Evolutionary conservation across 2,113 vertebrate genomes (phyloP), one percentile per base, ranked within the genome.

Genomic region (Mormyrus lacerda): DNA sequence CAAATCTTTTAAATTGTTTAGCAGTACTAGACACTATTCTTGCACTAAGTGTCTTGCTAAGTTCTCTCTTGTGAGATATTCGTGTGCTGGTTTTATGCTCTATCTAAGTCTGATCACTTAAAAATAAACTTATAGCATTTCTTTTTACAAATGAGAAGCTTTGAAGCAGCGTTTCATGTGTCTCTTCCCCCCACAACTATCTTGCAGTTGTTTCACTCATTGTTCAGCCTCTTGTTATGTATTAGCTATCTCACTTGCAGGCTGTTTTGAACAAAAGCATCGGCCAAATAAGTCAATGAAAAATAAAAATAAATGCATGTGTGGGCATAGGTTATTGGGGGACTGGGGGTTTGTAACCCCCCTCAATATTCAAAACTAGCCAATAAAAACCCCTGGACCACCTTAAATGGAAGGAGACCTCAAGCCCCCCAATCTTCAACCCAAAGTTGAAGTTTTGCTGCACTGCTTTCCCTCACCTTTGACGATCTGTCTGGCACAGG

Each of bases 401-500:
- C 7, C 5, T n/a, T 61, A n/a, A 61, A 61, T 61, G 55, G 7
- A 9, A 9, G 24, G 55, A 61, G 55, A 61, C 24, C 24, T 61
- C 8, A n/a, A 61, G 7, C 24, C 21, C 55, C 24, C 8, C 19
- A 58, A 3, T n/a, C 21, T n/a, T 61, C 21, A 61, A 61, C 24
- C 55, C 55, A 61, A 61, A 61, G 55, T n/a, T 53, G 21, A 76
- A 76, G 31, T 17, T 76, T 31, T 15, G 48, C 47, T 39, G 27
- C 5, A 53, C 50, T 87, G 7, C 50, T n/a, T 19, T 50, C 4
- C 17, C 92, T 90, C 93, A 98, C 98, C 98, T 93, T 97, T 98
- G 90, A 98, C 97, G 44, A 98, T 98, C 94, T 98, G 97, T 96
- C 97, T 98, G 93, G 97, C 98, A 21, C 97, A 98, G 15, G 97